These are phyloP conservation scores for Esperia sulphurella DNA, from an alignment of 2,888 invertebrate species.

Conservation along the genomic window DNA sequence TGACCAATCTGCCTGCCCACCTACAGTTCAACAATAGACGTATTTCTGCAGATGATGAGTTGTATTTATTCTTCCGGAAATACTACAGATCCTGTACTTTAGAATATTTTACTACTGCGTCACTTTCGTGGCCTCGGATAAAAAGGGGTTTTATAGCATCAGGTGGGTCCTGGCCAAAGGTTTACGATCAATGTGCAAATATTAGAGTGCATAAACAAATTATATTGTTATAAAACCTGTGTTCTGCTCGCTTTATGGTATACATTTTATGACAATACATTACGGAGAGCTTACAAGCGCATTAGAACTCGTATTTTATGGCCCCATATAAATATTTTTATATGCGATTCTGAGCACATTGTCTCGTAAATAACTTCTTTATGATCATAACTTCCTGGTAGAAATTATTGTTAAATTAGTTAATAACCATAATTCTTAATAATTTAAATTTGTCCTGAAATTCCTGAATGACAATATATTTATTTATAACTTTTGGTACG, in stretches of 20 bases:
- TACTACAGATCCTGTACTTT: too few species aligned
- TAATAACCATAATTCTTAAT: too few species aligned
- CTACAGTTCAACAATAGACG: too few species aligned
- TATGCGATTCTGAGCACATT: background rate
- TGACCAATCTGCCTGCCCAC: too few species aligned
- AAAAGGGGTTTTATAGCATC: conserved; percentile 8
- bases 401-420: too few species aligned
- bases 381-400: conserved; percentile 14
- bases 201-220: conserved; percentile 19
- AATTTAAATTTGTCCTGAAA: too few species aligned
- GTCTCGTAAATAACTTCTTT: too few species aligned
- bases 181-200: conserved; percentile 2
- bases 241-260: conserved; percentile 13
- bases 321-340: background rate
- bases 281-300: conserved; percentile 9
- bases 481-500: too few species aligned
- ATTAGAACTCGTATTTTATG: background rate
- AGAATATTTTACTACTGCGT: too few species aligned
- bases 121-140: background rate
- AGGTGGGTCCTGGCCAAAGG: conserved; percentile 7
- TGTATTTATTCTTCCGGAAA: too few species aligned
- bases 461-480: too few species aligned
- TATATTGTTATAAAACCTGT: conserved; percentile 16
- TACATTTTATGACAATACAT: conserved; percentile 20
- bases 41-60: too few species aligned